Evolutionary conservation across 2,113 vertebrate species (phyloP).

Genomic region (Formicarius rufipectus): DNA sequence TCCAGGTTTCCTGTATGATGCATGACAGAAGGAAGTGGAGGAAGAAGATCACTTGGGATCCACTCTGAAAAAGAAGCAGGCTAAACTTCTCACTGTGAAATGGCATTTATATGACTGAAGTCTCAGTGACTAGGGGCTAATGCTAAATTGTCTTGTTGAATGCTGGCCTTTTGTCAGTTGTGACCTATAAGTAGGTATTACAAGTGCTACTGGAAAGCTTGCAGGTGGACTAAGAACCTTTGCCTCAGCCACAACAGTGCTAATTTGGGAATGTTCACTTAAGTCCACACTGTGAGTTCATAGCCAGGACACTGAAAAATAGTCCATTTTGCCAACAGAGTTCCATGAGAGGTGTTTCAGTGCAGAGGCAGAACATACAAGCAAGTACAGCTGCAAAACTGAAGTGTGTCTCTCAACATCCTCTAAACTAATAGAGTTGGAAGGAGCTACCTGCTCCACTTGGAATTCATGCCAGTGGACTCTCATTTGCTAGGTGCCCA

Average conservation of each 20-base stretch:
- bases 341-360: background rate
- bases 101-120: background rate
- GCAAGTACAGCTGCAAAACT: background rate
- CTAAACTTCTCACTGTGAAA: background rate
- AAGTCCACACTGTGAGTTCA: background rate
- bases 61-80: background rate
- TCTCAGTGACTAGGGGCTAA: background rate
- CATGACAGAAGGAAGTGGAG: background rate
- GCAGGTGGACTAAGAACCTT: background rate
- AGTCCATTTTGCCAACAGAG: background rate
- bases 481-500: background rate
- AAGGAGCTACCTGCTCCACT: background rate
- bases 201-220: background rate
- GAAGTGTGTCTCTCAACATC: background rate
- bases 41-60: background rate
- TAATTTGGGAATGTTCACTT: background rate
- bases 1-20: background rate
- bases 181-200: background rate
- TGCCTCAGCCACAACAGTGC: background rate
- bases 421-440: background rate
- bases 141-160: background rate
- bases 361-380: background rate
- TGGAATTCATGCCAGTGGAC: background rate
- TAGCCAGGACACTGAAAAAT: background rate
- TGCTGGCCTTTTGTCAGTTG: background rate